Evolutionary conservation across 2,113 vertebrate species (phyloP), one percentile per base, ranked within the genome.

Genomic region (Chionis minor): DNA sequence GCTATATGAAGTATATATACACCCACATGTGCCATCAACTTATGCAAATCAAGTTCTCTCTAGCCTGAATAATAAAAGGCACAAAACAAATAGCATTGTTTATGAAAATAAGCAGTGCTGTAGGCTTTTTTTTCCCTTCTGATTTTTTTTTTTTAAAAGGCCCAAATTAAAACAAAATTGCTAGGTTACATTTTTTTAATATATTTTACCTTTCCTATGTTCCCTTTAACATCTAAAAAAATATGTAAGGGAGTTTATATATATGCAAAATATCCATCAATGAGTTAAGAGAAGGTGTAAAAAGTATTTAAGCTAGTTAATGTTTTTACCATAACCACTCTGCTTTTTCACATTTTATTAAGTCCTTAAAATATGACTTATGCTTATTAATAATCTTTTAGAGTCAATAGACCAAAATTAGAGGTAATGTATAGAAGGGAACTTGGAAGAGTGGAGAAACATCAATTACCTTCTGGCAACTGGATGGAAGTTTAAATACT

Each of bases 31-130:
- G 93, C 91, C 86, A 89, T 52, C 66, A 88, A 77, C 90, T 95
- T 95, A 95, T 74, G 62, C 71, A 86, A 91, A 95, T 94, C 14
- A 54, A 87, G 79, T 71, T 88, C 54, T 82, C 15, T 62, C 78
- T 92, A 82, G 12, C 47, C 45, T 69, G 91, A 92, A 88, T 83
- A 83, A 92, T 85, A 45, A 88, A 88, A 80, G 82, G 14, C 70
- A 44, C 54, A 73, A 42, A 94, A 81, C 35, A 89, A 90, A 86
- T 78, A 92, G 4, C 33, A 81, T 61, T 78, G n/a, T 61, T 92
- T 28, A 30, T 75, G 35, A 91, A 93, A 92, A 92, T 61, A 94
- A 92, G 19, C 33, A 45, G 23, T 56, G 20, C 51, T 87, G 9
- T 62, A 58, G 24, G 40, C 24, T 47, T 75, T 58, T 56, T 56